Evolutionary conservation across 2,113 vertebrate genomes (phyloP).

Genomic region (Brachypodius melanocephalos): DNA sequence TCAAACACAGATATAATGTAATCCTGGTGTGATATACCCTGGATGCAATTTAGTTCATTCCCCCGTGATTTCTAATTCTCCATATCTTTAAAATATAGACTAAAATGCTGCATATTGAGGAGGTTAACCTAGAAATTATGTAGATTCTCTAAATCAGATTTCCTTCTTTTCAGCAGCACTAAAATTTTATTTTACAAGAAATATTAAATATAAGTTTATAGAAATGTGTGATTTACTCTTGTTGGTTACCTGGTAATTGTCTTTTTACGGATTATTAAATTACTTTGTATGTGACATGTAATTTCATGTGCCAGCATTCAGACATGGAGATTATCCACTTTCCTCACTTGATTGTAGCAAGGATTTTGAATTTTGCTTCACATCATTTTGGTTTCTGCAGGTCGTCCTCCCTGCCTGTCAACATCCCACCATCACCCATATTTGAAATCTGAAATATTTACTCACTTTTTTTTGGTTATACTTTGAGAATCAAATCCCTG

Average conservation of each 20-base stretch:
- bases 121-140: not conserved
- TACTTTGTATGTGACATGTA: not conserved
- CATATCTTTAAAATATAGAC: not conserved
- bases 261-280: not conserved
- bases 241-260: not conserved
- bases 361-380: not conserved
- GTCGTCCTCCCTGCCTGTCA: not conserved
- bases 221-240: not conserved
- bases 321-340: not conserved
- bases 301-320: not conserved
- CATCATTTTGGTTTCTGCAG: not conserved
- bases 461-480: not conserved
- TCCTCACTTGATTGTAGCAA: not conserved
- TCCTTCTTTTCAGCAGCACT: not conserved
- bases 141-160: not conserved
- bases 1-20: not conserved
- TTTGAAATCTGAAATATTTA: not conserved
- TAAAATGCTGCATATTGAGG: not conserved
- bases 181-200: not conserved
- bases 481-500: not conserved
- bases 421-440: not conserved
- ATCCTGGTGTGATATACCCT: not conserved
- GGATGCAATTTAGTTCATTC: not conserved
- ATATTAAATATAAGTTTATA: not conserved
- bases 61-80: not conserved